Conservation (phyloP, 2,113 vertebrate species). For the Oreotrochilus melanogaster region DNA sequence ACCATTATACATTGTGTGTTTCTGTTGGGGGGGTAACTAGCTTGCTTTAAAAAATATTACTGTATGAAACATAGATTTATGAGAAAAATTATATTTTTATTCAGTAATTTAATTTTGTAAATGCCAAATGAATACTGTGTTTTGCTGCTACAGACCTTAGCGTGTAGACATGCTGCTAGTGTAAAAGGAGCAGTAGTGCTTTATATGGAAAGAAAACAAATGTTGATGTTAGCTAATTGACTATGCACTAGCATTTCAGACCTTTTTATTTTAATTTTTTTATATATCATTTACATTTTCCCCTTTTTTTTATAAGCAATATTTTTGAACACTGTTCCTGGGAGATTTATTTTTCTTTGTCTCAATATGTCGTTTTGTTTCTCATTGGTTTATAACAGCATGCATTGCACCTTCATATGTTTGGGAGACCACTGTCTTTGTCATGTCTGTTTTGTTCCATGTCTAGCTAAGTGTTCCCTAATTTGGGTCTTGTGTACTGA, state of each 20-base stretch:
- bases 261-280: slow-evolving; percentile 70
- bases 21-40: slow-evolving; percentile 75
- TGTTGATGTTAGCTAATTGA: slow-evolving; percentile 76
- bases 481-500: slow-evolving; percentile 52
- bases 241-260: slow-evolving; percentile 87
- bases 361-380: slow-evolving; percentile 68
- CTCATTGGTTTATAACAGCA: slow-evolving; percentile 76
- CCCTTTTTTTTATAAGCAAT: slow-evolving; percentile 72
- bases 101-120: slow-evolving; percentile 89
- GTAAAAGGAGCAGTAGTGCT: slow-evolving; percentile 81
- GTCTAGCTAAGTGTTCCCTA: slow-evolving; percentile 69
- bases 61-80: slow-evolving; percentile 85
- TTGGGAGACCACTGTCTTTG: slow-evolving; percentile 86
- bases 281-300: slow-evolving; percentile 48
- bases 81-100: slow-evolving; percentile 90
- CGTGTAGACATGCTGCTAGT: slow-evolving; percentile 85
- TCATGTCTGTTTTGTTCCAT: slow-evolving; percentile 74
- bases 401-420: slow-evolving; percentile 85
- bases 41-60: slow-evolving; percentile 86
- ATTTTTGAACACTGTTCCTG: slow-evolving; percentile 82
- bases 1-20: slow-evolving; percentile 70
- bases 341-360: slow-evolving; percentile 74
- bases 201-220: slow-evolving; percentile 69
- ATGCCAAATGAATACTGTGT: slow-evolving; percentile 86
- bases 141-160: slow-evolving; percentile 87